These are phyloP conservation scores for Steinernema khuongi DNA, from an alignment of 1,140 invertebrate genomes.

Conservation along the genomic window DNA sequence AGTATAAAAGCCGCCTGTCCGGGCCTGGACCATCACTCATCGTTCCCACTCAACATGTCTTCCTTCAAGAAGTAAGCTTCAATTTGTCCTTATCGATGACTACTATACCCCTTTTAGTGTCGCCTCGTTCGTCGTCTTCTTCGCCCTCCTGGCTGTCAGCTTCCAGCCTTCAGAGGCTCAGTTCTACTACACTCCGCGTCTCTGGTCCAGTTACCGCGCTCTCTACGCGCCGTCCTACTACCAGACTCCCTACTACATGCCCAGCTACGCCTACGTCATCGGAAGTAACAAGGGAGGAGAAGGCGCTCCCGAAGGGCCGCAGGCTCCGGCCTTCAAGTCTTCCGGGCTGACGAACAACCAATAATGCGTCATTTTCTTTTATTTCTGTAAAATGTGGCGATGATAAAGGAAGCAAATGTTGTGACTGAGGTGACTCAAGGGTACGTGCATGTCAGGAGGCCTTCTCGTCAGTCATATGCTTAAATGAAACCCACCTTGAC, in stretches of 20 bases:
- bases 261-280: slow-evolving; percentile 10
- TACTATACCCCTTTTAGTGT: background rate
- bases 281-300: slow-evolving; percentile 1
- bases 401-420: no score
- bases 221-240: slow-evolving; percentile 2
- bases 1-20: background rate
- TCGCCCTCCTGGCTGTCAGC: background rate
- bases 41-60: background rate
- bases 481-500: no score
- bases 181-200: background rate
- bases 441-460: no score
- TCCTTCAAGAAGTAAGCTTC: background rate
- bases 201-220: background rate
- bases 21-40: background rate
- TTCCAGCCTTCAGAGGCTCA: background rate
- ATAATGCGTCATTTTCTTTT: background rate
- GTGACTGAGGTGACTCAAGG: no score
- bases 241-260: background rate
- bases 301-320: background rate
- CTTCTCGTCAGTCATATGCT: no score
- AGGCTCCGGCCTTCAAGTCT: background rate
- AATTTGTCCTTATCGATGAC: background rate
- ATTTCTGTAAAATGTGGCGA: background rate
- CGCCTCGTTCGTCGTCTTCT: background rate
- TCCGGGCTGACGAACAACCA: background rate